These are phyloP conservation scores for Pantherophis alleghaniensis DNA, from an alignment of 2,797 vertebrate species.

Conservation along the genomic window DNA sequence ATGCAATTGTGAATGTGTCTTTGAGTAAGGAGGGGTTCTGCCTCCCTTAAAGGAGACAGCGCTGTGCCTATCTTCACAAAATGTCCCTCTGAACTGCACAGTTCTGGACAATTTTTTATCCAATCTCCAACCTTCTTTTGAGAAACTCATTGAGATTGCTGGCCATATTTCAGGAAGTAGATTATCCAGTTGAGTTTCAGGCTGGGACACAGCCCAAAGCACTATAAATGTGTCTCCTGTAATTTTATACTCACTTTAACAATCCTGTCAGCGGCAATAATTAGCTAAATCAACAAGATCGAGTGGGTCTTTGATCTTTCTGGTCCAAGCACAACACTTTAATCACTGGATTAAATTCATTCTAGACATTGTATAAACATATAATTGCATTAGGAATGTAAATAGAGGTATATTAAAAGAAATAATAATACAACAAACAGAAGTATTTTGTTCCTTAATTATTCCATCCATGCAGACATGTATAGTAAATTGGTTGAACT, in stretches of 20 bases:
- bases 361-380: neutral
- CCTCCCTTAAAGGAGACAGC: neutral
- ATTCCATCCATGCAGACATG: neutral
- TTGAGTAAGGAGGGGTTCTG: neutral
- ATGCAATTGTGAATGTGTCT: neutral
- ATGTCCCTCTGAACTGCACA: neutral
- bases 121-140: neutral
- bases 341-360: neutral
- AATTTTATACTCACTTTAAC: neutral
- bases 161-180: neutral
- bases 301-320: neutral
- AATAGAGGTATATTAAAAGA: neutral
- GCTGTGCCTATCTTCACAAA: neutral
- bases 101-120: neutral
- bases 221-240: neutral
- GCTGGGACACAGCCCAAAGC: neutral
- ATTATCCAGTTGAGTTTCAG: neutral
- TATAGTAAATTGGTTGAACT: neutral
- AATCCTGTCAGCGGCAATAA: neutral
- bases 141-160: neutral
- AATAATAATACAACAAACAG: neutral
- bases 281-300: neutral
- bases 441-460: neutral
- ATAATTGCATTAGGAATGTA: neutral
- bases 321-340: neutral